phyloP scores from a whole-genome alignment of 2,888 invertebrate genomes.

The Drepanosiphum platanoidis region DNA sequence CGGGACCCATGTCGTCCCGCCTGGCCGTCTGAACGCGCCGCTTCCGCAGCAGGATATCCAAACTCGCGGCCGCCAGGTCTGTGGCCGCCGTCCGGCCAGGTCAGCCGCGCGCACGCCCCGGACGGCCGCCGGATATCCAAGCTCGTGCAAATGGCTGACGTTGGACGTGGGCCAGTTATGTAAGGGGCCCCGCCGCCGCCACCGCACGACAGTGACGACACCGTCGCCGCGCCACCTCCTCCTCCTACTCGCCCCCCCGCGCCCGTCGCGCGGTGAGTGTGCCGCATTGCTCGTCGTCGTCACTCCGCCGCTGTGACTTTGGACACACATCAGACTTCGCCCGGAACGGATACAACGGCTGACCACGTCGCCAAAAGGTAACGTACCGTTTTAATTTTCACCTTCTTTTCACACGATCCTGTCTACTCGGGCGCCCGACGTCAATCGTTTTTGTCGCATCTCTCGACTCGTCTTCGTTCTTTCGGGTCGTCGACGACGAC shows the following conservation, averaged over 20 bases:
- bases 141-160: constrained; percentile 52
- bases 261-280: constrained; percentile 8
- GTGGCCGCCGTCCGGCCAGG: not conserved
- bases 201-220: constrained; percentile 59
- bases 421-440: too few relatives aligned
- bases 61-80: constrained; percentile 5
- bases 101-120: not conserved
- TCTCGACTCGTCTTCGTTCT: too few relatives aligned
- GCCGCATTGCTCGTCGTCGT: constrained; percentile 57
- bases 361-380: constrained; percentile 41
- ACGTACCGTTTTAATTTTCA: constrained; percentile 15
- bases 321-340: constrained; percentile 52
- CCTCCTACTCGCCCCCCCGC: constrained; percentile 43
- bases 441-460: too few relatives aligned
- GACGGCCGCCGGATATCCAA: constrained; percentile 39
- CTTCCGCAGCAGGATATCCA: constrained; percentile 47
- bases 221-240: constrained; percentile 23
- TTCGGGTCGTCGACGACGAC: too few relatives aligned
- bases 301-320: constrained; percentile 48
- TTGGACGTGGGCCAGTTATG: constrained; percentile 62
- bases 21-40: constrained; percentile 3
- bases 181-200: constrained; percentile 59
- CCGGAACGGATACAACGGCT: constrained; percentile 8
- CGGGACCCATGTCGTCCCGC: constrained; percentile 16
- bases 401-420: not conserved